A percentile compares a stretch with the other conserved stretches of the same genome.
Evolutionary conservation across 2,888 invertebrate genomes (phyloP).

Genomic region (Campoletis raptor): DNA sequence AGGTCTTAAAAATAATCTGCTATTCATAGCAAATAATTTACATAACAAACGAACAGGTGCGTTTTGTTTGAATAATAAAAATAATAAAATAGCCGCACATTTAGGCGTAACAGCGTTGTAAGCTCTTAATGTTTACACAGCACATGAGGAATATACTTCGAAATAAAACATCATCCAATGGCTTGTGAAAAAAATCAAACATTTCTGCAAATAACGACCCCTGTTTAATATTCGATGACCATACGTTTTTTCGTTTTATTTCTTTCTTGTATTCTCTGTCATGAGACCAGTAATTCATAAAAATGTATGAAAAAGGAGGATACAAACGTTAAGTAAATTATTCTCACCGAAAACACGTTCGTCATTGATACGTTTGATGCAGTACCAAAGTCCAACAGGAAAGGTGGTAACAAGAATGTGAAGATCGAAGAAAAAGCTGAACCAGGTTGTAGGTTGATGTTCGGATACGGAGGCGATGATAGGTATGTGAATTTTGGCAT

Average conservation of each 20-base stretch:
- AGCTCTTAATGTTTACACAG: background rate
- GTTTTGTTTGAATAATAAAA: background rate
- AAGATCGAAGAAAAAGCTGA: slow-evolving; percentile 99
- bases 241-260: background rate
- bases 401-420: slow-evolving; percentile 98
- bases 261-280: background rate
- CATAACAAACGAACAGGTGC: background rate
- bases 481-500: slow-evolving; percentile 99
- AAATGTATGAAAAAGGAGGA: background rate
- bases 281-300: background rate
- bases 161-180: background rate
- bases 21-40: background rate
- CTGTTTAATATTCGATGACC: background rate
- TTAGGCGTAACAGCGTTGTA: background rate
- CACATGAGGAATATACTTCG: background rate
- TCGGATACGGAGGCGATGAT: slow-evolving; percentile 99
- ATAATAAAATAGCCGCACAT: background rate
- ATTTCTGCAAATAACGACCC: background rate
- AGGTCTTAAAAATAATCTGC: background rate
- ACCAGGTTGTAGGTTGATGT: slow-evolving; percentile 99
- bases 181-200: background rate
- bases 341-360: slow-evolving; percentile 96
- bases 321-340: background rate
- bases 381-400: slow-evolving; percentile 99
- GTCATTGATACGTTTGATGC: slow-evolving; percentile 98